A percentile compares a stretch with the other conserved stretches of the same genome.
Conservation (phyloP, 2,888 invertebrate genomes). For the Drosophila borealis region DNA sequence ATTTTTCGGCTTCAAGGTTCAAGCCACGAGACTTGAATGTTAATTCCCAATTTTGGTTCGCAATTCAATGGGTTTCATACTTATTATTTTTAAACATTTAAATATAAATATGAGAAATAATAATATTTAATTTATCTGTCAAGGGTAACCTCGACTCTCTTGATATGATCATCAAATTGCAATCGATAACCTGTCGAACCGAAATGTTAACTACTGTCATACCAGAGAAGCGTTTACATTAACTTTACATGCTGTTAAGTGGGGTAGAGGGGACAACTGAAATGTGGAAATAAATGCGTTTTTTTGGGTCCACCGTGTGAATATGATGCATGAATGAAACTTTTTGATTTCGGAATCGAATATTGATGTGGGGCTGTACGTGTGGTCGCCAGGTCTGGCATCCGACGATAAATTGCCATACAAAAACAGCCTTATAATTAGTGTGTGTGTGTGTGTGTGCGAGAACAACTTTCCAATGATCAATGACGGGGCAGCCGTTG, state of each 20-base stretch:
- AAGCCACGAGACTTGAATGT: too few species aligned
- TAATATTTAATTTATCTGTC: too few species aligned
- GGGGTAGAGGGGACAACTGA: constrained; percentile 10
- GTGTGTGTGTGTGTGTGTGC: constrained; percentile 43
- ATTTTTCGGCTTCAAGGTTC: too few species aligned
- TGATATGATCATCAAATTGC: constrained; percentile 21
- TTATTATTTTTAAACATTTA: too few species aligned
- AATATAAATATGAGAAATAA: too few species aligned
- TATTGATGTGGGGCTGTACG: constrained; percentile 30
- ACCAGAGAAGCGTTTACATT: constrained; percentile 9
- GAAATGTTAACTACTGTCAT: constrained; percentile 18
- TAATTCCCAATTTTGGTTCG: too few species aligned
- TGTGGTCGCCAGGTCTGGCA: constrained; percentile 31
- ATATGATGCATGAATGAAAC: constrained; percentile 42
- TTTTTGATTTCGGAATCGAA: constrained; percentile 39
- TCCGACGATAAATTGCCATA: constrained; percentile 23
- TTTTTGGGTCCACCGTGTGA: constrained; percentile 17
- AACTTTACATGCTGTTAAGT: constrained; percentile 5
- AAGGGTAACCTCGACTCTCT: neutral
- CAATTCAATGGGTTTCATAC: too few species aligned
- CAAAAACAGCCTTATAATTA: constrained; percentile 52
- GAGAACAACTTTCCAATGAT: constrained; percentile 72
- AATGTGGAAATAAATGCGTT: constrained; percentile 11
- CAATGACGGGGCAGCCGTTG: constrained; percentile 45
- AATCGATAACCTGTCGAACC: constrained; percentile 6